Conservation (phyloP, 2,888 invertebrate species). For the Margaritifera margaritifera region DNA sequence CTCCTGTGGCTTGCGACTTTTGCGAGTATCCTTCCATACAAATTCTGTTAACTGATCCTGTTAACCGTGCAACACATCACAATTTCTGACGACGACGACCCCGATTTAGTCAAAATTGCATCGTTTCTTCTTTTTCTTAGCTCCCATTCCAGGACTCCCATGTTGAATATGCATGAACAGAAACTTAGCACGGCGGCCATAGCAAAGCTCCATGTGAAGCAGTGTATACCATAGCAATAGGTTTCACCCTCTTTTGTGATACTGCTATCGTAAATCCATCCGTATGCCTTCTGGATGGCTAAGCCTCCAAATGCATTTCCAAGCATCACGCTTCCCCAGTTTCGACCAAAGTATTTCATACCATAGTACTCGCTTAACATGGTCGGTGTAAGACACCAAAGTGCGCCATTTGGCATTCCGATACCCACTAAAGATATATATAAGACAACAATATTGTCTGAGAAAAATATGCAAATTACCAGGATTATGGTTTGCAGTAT, state of each 20-base stretch:
- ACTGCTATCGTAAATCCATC: slow-evolving; percentile 41
- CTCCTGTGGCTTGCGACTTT: too few species aligned
- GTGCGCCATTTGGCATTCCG: slow-evolving; percentile 51
- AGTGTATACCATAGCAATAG: slow-evolving; percentile 45
- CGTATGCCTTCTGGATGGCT: slow-evolving; percentile 44
- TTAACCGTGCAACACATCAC: too few species aligned
- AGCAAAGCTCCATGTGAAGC: slow-evolving; percentile 48
- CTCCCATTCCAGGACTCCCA: slow-evolving; percentile 38
- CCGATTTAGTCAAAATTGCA: too few species aligned
- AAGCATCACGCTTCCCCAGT: slow-evolving; percentile 53
- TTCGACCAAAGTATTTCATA: slow-evolving; percentile 50
- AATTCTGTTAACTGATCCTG: too few species aligned
- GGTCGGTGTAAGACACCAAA: slow-evolving; percentile 53
- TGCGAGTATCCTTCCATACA: too few species aligned
- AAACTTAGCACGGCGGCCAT: slow-evolving; percentile 42
- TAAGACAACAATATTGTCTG: slow-evolving; percentile 35
- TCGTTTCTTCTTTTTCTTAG: not conserved
- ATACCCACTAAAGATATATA: slow-evolving; percentile 32
- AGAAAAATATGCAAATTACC: slow-evolving; percentile 38
- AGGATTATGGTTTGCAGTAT: slow-evolving; percentile 36
- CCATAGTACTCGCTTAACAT: slow-evolving; percentile 55
- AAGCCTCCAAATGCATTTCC: slow-evolving; percentile 48
- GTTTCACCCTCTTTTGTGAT: slow-evolving; percentile 30
- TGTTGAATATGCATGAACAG: slow-evolving; percentile 42
- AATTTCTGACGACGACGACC: too few species aligned